These are phyloP conservation scores for Agelaius tricolor DNA, from an alignment of 2,113 vertebrate species.

Conservation along the genomic window DNA sequence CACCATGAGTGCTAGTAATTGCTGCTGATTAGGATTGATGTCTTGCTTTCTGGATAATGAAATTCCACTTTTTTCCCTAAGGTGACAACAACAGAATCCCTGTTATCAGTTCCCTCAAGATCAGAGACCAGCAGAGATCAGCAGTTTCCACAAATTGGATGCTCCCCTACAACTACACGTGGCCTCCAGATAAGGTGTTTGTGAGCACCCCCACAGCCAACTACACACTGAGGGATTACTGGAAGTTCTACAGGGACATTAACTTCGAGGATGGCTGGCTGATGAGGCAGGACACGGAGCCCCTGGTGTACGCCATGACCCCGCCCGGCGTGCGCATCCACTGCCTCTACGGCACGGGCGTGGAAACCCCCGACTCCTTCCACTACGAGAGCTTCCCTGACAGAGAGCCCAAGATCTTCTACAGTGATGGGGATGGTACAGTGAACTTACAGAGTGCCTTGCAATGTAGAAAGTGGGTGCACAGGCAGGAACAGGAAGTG, in stretches of 20 bases:
- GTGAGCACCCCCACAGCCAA: conserved; percentile 86
- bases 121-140: conserved; percentile 91
- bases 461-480: conserved; percentile 84
- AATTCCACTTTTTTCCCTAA: conserved; percentile 29
- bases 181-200: conserved; percentile 86
- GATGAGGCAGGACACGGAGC: conserved; percentile 89
- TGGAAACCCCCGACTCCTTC: conserved; percentile 84
- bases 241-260: conserved; percentile 86
- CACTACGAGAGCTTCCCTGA: conserved; percentile 88
- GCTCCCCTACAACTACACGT: conserved; percentile 88
- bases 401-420: conserved; percentile 82
- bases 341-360: conserved; percentile 88
- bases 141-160: conserved; percentile 93
- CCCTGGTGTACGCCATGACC: conserved; percentile 74
- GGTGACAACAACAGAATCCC: conserved; percentile 96
- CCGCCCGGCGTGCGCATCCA: conserved; percentile 87
- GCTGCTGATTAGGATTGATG: neutral
- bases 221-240: conserved; percentile 89
- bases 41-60: neutral
- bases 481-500: conserved; percentile 81
- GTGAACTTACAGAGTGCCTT: conserved; percentile 90
- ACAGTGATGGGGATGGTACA: conserved; percentile 89
- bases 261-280: conserved; percentile 88
- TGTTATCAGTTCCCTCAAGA: conserved; percentile 90
- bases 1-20: neutral